phyloP scores from a whole-genome alignment of 2,797 vertebrate genomes.

The Delichon dasypus region DNA sequence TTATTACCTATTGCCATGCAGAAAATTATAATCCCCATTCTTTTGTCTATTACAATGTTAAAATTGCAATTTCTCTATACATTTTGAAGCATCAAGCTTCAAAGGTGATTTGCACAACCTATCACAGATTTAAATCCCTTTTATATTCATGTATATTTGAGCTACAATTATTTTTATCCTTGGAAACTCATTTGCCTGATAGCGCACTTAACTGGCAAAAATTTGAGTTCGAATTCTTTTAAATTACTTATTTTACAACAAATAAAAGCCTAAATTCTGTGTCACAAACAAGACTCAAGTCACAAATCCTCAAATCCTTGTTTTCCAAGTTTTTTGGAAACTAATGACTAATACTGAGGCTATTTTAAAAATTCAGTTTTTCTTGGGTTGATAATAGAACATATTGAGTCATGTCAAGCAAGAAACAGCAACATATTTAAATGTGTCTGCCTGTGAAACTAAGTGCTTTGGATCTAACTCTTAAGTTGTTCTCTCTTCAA shows the following conservation, averaged over 20 bases:
- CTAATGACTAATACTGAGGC: neutral
- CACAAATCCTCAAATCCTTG: neutral
- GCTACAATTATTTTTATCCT: neutral
- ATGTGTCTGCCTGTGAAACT: neutral
- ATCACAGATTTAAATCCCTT: neutral
- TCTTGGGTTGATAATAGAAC: neutral
- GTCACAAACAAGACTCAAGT: conserved; percentile 33
- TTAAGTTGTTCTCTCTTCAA: neutral
- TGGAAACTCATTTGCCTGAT: neutral
- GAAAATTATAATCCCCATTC: neutral
- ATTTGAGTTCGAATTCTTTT: neutral
- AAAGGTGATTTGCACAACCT: neutral
- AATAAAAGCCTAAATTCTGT: neutral
- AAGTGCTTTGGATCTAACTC: neutral
- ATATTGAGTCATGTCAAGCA: neutral
- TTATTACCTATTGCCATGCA: neutral
- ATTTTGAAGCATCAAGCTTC: neutral
- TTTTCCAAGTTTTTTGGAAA: conserved; percentile 22
- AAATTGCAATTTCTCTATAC: neutral
- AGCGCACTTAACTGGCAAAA: neutral
- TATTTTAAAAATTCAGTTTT: conserved; percentile 33
- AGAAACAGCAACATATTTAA: neutral
- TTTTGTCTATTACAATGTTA: neutral
- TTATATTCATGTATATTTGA: neutral
- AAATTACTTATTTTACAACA: neutral